Percentiles rank a stretch among this genome's conserved stretches.
Conservation (phyloP, 53 echinoderm and acorn worm genomes). For the Temnopleurus reevesii region DNA sequence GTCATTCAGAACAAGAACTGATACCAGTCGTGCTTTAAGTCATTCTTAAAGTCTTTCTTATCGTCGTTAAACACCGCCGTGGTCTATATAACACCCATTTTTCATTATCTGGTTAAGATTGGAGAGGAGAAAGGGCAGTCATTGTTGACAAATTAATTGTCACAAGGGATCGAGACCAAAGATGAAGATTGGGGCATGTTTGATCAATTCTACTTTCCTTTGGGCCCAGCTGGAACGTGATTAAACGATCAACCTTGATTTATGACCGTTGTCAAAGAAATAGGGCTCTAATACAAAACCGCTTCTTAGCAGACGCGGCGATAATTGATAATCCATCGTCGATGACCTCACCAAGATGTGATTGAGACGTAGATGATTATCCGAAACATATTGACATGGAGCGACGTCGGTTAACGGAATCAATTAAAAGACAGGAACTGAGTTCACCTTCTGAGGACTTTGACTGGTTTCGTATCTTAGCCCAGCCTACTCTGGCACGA, state of each 20-base stretch:
- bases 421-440: conserved; percentile 59
- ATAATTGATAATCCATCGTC: conserved; percentile 12
- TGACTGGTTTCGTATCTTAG: conserved; percentile 25
- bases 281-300: background rate
- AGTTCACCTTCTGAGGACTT: conserved; percentile 5
- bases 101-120: background rate
- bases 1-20: too few species aligned
- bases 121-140: background rate
- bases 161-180: background rate
- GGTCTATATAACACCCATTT: background rate
- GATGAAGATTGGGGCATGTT: conserved; percentile 9
- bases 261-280: background rate
- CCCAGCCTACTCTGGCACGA: background rate
- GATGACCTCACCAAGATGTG: background rate
- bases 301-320: background rate
- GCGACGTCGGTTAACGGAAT: background rate
- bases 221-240: background rate
- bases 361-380: conserved; percentile 39
- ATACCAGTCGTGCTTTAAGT: too few species aligned
- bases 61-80: too few species aligned
- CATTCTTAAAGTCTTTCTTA: too few species aligned
- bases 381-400: conserved; percentile 27
- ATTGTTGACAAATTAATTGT: conserved; percentile 37
- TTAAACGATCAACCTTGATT: conserved; percentile 33
- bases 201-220: background rate